Conservation (phyloP, 2,113 vertebrate species). For the Fulmarus glacialis region DNA sequence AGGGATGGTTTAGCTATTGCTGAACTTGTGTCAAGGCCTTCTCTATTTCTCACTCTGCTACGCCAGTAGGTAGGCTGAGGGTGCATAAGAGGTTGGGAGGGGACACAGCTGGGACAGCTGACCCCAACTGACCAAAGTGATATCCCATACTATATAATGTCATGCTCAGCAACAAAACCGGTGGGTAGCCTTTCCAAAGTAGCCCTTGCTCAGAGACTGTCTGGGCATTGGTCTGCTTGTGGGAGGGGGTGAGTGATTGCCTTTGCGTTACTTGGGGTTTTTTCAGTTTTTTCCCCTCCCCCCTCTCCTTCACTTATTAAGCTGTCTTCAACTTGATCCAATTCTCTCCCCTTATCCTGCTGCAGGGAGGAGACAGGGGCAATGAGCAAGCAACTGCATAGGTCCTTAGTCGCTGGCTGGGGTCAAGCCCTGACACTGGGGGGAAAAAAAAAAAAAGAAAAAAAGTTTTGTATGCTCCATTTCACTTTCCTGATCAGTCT, state of each 20-base stretch:
- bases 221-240: background rate
- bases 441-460: too few species aligned
- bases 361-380: background rate
- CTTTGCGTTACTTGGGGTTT: background rate
- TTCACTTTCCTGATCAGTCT: background rate
- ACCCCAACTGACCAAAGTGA: background rate
- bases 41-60: background rate
- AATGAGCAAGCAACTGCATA: background rate
- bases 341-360: background rate
- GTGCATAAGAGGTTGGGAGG: background rate
- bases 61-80: background rate
- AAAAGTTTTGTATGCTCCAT: background rate
- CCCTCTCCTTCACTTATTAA: background rate
- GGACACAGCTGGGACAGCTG: background rate
- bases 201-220: background rate
- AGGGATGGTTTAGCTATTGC: background rate
- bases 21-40: background rate
- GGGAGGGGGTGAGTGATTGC: background rate
- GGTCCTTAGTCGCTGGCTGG: background rate
- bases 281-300: background rate
- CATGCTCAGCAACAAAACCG: background rate
- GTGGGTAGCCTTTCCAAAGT: background rate
- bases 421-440: background rate
- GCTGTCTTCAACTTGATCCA: background rate
- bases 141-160: accelerated